Conservation (phyloP, 2,113 vertebrate species). For the Fregata magnificens region DNA sequence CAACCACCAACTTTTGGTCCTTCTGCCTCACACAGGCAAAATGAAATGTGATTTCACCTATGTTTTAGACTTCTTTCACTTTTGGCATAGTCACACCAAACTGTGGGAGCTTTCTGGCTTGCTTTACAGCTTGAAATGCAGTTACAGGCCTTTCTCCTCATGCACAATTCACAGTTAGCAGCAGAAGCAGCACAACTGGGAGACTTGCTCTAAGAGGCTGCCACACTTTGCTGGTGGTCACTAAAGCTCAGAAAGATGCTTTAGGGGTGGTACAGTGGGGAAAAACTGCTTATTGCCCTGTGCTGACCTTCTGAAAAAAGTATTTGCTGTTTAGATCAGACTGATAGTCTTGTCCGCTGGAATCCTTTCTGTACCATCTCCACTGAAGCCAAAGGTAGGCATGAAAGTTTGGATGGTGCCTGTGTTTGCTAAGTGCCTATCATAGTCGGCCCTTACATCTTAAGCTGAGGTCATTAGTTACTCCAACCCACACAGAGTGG, state of each 20-base stretch:
- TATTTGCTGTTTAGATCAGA: background rate
- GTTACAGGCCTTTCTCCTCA: background rate
- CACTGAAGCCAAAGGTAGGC: background rate
- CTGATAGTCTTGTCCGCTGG: background rate
- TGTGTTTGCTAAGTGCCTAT: background rate
- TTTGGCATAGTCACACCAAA: background rate
- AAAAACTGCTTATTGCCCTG: background rate
- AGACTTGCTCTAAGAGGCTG: background rate
- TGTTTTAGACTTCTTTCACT: background rate
- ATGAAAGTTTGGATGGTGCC: background rate
- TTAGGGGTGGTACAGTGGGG: background rate
- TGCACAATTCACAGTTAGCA: background rate
- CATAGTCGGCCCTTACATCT: background rate
- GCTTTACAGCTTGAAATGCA: background rate
- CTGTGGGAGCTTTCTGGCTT: background rate
- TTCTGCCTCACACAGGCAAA: background rate
- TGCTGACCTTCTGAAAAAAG: background rate
- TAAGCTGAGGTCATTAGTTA: too few relatives aligned
- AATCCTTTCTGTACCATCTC: background rate
- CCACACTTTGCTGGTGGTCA: background rate
- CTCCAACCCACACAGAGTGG: background rate
- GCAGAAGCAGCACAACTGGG: background rate
- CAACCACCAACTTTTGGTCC: background rate
- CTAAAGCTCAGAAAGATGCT: background rate
- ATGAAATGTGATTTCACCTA: background rate